Evolutionary conservation across 2,888 invertebrate genomes (phyloP), one percentile per base, ranked within the genome.

Genomic region (Drosophila kuntzei): DNA sequence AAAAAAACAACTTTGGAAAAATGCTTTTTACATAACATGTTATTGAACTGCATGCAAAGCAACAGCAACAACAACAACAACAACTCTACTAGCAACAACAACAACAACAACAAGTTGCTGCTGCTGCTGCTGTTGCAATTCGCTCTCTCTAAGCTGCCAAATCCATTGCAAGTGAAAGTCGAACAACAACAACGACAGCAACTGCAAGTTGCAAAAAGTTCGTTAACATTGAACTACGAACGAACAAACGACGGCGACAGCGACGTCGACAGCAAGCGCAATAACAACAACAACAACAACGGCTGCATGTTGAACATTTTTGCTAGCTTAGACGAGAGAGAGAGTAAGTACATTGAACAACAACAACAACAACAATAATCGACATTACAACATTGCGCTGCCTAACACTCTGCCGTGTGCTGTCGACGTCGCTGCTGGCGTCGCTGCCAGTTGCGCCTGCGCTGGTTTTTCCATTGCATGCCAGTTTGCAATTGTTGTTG

Each of bases 171-270:
- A 90, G 90, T 90, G 90, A 90, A 90, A 90, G 90, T 90, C 90
- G 80, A 76, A 62, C 71, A 79, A 71, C 85, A 84, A 74, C 79
- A 82, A 20, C 51, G 63, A 50, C 73, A 49, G 34, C 77, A 71
- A 54, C 51, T 55, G 75, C 75, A 66, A 67, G 60, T 70, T 66
- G 80, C 81, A 82, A 86, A 85, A 85, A 90, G 90, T 90, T 90
- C 90, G 90, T 90, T 90, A 90, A 90, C 90, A 90, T 90, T 90
- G 90, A 90, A 90, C 90, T 90, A 90, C 90, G 90, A 89, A 50
- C 14, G 9, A 87, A 64, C 60, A 61, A 55, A 32, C 60, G 39
- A 51, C 55, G 47, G 3, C 46, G n/a, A 53, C 44, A 14, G 3
- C 36, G 20, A 14, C 50, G 49, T 3, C 29, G 25, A 16, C 36